A percentile compares a stretch with the other conserved stretches of the same genome.
These are phyloP conservation scores for Cryptocephalus moraei DNA, from an alignment of 2,888 invertebrate genomes.

Conservation along the genomic window DNA sequence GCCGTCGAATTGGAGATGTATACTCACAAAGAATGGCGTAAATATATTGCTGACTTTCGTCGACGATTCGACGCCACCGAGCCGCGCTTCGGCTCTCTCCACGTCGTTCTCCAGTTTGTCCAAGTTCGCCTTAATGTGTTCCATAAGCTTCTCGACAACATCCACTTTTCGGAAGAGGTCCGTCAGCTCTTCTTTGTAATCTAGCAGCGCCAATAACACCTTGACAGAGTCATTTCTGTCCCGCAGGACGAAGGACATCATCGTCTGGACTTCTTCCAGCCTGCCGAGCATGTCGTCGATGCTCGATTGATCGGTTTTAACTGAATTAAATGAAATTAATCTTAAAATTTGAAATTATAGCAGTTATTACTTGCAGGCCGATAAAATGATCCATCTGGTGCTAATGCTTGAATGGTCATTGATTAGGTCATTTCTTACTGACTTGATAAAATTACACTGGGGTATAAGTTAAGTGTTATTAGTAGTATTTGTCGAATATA, in stretches of 20 bases:
- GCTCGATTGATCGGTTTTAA: neutral
- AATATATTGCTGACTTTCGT: neutral
- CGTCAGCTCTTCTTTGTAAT: neutral
- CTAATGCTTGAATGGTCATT: no score
- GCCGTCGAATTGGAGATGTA: neutral
- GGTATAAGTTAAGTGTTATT: no score
- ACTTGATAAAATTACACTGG: no score
- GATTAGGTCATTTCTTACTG: no score
- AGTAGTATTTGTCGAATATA: no score
- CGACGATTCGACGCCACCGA: neutral
- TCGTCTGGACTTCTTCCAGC: neutral
- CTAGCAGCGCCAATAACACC: neutral
- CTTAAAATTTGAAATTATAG: no score
- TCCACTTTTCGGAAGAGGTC: neutral
- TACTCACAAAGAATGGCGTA: neutral
- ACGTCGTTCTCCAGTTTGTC: neutral
- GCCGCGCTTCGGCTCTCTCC: neutral
- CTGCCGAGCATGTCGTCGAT: neutral
- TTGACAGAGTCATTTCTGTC: neutral
- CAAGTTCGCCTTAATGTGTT: neutral
- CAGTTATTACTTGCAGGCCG: no score
- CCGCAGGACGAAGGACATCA: neutral
- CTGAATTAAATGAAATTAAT: neutral
- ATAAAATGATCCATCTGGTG: no score
- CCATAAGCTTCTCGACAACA: neutral